A percentile compares a stretch with the other conserved stretches of the same genome.
phyloP scores from a whole-genome alignment of 2,797 vertebrate genomes.

The Remorina albescens region DNA sequence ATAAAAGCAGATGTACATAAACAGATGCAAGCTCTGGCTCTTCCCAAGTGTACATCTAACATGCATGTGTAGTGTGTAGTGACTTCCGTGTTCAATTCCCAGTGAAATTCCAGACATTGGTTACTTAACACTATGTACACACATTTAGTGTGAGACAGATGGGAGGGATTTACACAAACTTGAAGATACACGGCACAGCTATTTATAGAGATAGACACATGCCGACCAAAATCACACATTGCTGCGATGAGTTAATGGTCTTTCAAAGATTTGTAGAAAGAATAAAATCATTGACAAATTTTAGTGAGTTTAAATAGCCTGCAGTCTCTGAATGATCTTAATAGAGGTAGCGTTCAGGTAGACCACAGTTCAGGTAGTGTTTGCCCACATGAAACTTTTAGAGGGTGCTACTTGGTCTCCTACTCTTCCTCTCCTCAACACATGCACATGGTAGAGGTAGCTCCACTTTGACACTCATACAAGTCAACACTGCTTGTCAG shows the following conservation, averaged over 20 bases:
- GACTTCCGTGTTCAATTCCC: constrained; percentile 49
- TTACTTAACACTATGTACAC: constrained; percentile 53
- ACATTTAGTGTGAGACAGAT: constrained; percentile 58
- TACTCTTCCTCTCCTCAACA: constrained; percentile 29
- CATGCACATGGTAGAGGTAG: constrained; percentile 35
- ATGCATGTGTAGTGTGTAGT: background rate
- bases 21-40: constrained; percentile 8
- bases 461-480: constrained; percentile 58
- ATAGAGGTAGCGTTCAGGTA: no score
- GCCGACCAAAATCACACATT: constrained; percentile 1
- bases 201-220: background rate
- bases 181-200: constrained; percentile 31
- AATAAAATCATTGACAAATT: background rate
- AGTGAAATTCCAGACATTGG: constrained; percentile 61
- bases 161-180: constrained; percentile 41
- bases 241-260: background rate
- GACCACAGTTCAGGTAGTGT: background rate
- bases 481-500: constrained; percentile 53
- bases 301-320: background rate
- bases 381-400: background rate
- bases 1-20: background rate
- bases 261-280: constrained; percentile 4
- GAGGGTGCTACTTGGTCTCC: constrained; percentile 38
- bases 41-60: constrained; percentile 16
- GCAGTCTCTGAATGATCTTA: background rate